Evolutionary conservation across 2,888 invertebrate species (phyloP), one percentile per base, ranked within the genome.

Genomic region (Andrena haemorrhoa): DNA sequence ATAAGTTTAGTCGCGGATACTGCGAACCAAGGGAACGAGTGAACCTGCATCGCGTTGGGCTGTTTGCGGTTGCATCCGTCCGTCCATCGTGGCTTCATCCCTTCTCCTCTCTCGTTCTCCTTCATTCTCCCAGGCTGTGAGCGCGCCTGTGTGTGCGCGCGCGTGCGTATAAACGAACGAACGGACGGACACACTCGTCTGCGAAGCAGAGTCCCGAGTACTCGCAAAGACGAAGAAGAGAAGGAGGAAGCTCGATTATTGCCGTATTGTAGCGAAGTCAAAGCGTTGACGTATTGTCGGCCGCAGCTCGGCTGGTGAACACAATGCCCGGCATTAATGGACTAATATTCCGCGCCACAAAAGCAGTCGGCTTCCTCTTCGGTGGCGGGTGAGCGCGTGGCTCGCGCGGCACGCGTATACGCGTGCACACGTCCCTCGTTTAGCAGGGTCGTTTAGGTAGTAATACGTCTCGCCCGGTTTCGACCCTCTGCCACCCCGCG

Each of bases 211-310:
- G 10, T 26, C 26, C 56, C 26, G 70, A 82, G 83, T 69, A 81
- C 74, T 63, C 73, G 85, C 81, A 79, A 88, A 88, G 88, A 88
- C 80, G 87, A 74, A 78, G 87, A 74, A 76, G 82, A 73, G 85
- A 79, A 82, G 87, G 86, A 88, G 85, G 85, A 85, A 81, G 89
- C 84, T 82, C 89, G 89, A 87, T 89, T 88, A 89, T 89, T 89
- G 88, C 89, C 83, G 84, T 85, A 90, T 89, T 89, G 89, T 86
- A 81, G 89, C 87, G 76, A 76, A 89, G 83, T 88, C 89, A 87
- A 89, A 88, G 87, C 88, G 87, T 88, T 89, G 89, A 89, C 89
- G 89, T 88, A 89, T 89, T 87, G 89, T 86, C 86, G 88, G 84
- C 75, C 82, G 79, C 74, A 77, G 82, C 81, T 79, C 79, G 82